Evolutionary conservation across 2,888 invertebrate species (phyloP), one percentile per base, ranked within the genome.

Genomic region (Meteorus colon): DNA sequence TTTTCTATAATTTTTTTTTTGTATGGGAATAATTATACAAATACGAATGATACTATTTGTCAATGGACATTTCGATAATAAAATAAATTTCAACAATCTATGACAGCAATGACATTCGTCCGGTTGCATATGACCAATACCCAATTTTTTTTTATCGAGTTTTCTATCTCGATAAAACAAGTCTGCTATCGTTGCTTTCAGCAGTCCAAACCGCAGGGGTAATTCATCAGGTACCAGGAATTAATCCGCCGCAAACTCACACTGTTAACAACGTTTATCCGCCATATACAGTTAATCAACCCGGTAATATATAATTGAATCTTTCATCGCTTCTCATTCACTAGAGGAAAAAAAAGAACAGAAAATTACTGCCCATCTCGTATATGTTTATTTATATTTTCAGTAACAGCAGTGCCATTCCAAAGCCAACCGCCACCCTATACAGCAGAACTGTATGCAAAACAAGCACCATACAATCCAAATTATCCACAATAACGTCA

Each of bases 391-490:
- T 68, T 12, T 67, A 66, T 60, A 45, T 12, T 41, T 69, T 27
- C 34, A 69, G 62, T 41, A 62, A 34, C 73, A 74, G 74, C 81
- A 77, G 66, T 74, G 66, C 67, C 74, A 45, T 73, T 65, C 72
- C 41, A 45, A 41, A 71, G 48, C 19, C 82, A 84, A 76, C 78
- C 84, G 68, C 83, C 82, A 62, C 81, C 78, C 16, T 85, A 84
- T 73, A 77, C 79, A 6, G 78, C 75, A 16, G 84, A 83, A 73
- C 78, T 81, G 5, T 87, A 87, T 69, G 81, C 81, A 2, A 85
- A 86, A 79, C 87, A 87, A 63, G 81, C 86, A 14, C 82, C 87
- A n/a, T 87, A 85, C 68, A 87, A 88, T 79, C 88, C 88, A 31
- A 79, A 81, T 66, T 88, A 84, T 71, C 77, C 60, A 24, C 75